Base-by-base conservation (phyloP, 1,140 invertebrate genomes). In the Drosophila equinoxialis region DNA sequence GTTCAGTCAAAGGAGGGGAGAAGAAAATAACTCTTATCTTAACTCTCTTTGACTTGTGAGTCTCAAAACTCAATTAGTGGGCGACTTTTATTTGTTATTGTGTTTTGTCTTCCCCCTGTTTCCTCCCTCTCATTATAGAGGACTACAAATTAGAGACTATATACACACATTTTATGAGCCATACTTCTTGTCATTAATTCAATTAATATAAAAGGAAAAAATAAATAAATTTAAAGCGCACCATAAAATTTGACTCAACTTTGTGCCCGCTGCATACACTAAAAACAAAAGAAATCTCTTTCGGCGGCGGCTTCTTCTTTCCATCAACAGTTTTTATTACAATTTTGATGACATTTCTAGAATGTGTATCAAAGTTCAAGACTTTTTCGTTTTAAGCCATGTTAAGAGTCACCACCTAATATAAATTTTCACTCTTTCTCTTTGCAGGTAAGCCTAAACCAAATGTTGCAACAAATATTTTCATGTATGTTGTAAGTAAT, bases 381-480 rank as follows among this genome's bases (percentile, higher is more conserved):
- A 69, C 20, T 63, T 68, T 58, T 65, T 20, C 17, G 59, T 68
- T 71, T 64, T 71, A n/a, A 59, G 39, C n/a, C 57, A 61, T 55
- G 64, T 66, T 67, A 37, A 72, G 17, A 69, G 42, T 39, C 37
- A 39, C 11, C 37, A 39, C 10, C 37, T 39, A 75, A 85, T 85
- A 68, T 76, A 75, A 86, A 69, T 81, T 68, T 83, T 59, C 61
- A n/a, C 67, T 77, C 61, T 65, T 66, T 69, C 33, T 87, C 76
- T 26, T 83, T 86, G 48, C 83, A 86, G 82, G 82, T 86, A 86
- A 86, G 82, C 83, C 68, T 33, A 78, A 70, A 39, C 0, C 20
- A 5, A 51, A 51, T 51, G 45, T 51, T 65, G 48, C 39, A 63
- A 61, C 59, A 66, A 68, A 70, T 37, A 58, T 35, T 37, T 61